Base-by-base conservation (phyloP, 2,888 invertebrate genomes). In the Ceramica pisi region DNA sequence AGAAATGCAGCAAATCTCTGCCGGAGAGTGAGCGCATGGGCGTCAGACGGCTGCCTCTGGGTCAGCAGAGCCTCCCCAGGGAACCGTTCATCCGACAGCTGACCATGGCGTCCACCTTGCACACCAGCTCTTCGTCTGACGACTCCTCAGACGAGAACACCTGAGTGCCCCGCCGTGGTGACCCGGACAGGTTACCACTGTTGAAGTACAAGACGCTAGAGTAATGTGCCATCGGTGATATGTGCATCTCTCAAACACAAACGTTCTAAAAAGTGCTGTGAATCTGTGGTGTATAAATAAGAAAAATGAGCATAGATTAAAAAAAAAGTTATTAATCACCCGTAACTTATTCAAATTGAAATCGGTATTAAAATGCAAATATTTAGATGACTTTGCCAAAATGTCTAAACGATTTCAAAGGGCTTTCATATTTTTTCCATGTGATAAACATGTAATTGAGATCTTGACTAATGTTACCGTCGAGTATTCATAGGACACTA, bases 71-170 rank as follows among this genome's bases (percentile, higher is more conserved):
- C 84, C 96, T 96, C 21, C 97, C 96, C 35, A 96, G 97, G 78
- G 96, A 96, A 76, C 97, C 96, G 31, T 97, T 96, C 83, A 93
- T 94, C 83, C 96, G 96, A 62, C 97, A 97, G 92, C 96, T 96
- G 77, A 96, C 97, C 51, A 94, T 97, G 90, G 97, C 97, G 14
- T 95, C 97, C 0, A 96, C 97, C 0, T 92, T 97, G 16, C 96
- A 98, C 76, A 97, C 97, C 87, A 96, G 97, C 82, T 97, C 97
- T 60, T 97, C 97, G 6, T 95, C 95, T 67, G 95, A 95, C 35
- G 96, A 96, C 63, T 96, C 96, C 6, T 96, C 96, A 2, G 96
- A 96, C 71, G 96, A 96, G 68, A 94, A 94, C 88, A 96, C 95
- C 94, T 96, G 96, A 96, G 95, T 94, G 88, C 90, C 90, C 90